Evolutionary conservation across 2,113 vertebrate species (phyloP).

Genomic region (Artemisiospiza belli): DNA sequence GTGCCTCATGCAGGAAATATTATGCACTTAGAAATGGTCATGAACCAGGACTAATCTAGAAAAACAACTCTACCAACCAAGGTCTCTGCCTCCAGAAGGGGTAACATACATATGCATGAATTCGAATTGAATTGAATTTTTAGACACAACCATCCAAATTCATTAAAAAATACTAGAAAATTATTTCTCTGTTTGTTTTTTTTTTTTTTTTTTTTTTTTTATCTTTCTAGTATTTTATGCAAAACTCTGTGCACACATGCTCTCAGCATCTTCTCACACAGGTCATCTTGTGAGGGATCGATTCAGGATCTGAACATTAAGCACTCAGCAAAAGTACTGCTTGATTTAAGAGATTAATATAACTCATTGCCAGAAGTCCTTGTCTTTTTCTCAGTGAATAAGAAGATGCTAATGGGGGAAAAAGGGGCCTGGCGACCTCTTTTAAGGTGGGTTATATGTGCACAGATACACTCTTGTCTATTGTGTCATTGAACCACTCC

Average conservation of each 20-base stretch:
- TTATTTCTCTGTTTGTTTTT: neutral
- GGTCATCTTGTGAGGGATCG: neutral
- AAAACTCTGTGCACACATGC: neutral
- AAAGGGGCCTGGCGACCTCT: neutral
- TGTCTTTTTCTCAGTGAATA: neutral
- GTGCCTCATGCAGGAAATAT: neutral
- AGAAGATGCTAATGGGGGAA: neutral
- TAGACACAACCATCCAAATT: neutral
- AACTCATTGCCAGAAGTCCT: neutral
- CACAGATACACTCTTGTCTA: neutral
- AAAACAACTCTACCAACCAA: neutral
- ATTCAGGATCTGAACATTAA: neutral
- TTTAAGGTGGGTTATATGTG: neutral
- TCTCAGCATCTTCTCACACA: neutral
- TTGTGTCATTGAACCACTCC: neutral
- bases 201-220: neutral
- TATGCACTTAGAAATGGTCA: neutral
- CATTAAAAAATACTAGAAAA: neutral
- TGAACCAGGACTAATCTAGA: neutral
- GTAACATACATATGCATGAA: neutral
- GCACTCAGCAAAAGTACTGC: neutral
- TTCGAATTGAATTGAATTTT: neutral
- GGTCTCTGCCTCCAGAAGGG: neutral
- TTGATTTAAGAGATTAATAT: neutral
- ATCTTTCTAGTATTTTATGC: neutral